Conservation (phyloP, 2,888 invertebrate genomes). For the Cataglyphis rosenhaueri region DNA sequence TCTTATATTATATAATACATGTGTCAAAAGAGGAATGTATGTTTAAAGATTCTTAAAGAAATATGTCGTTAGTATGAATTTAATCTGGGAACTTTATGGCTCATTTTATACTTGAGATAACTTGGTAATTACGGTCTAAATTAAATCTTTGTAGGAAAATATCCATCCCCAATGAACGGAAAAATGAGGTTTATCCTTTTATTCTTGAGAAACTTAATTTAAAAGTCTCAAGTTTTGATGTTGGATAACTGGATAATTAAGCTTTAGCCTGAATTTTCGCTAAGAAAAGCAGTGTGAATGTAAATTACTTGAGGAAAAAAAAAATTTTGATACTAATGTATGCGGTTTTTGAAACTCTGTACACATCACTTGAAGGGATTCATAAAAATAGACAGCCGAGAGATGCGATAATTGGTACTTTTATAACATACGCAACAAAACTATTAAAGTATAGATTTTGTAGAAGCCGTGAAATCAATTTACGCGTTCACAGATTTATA, state of each 20-base stretch:
- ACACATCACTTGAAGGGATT: constrained; percentile 30
- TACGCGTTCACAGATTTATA: constrained; percentile 22
- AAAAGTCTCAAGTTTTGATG: constrained; percentile 49
- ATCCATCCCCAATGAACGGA: constrained; percentile 50
- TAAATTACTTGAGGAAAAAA: constrained; percentile 47
- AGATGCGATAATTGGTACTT: constrained; percentile 1
- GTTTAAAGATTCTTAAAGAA: background rate
- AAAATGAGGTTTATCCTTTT: constrained; percentile 53
- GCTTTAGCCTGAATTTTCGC: constrained; percentile 48
- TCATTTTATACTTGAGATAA: constrained; percentile 43
- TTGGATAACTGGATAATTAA: constrained; percentile 50
- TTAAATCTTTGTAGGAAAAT: constrained; percentile 49
- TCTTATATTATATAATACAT: background rate
- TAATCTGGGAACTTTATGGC: constrained; percentile 31
- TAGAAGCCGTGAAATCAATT: background rate
- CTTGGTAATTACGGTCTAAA: constrained; percentile 50
- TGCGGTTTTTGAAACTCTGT: constrained; percentile 30
- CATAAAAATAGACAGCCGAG: background rate
- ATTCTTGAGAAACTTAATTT: constrained; percentile 50
- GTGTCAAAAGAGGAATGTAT: background rate
- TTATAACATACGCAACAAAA: background rate
- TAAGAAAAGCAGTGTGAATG: constrained; percentile 32
- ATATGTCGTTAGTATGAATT: constrained; percentile 40
- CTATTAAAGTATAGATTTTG: background rate
- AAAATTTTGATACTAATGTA: constrained; percentile 44